Evolutionary conservation across 2,797 vertebrate genomes (phyloP).

Genomic region (Hoplostethus atlanticus): DNA sequence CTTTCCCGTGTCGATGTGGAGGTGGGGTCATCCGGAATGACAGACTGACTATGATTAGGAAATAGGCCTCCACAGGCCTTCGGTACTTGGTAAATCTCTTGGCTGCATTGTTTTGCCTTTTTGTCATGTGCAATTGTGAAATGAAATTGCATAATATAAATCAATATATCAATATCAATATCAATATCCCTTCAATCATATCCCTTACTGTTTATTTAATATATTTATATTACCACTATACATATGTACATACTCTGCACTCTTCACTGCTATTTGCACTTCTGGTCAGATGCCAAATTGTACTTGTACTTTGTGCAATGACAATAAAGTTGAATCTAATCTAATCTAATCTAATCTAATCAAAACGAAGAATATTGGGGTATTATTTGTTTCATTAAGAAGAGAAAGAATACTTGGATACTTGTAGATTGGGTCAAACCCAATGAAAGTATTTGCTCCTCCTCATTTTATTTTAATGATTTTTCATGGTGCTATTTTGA

Average conservation of each 20-base stretch:
- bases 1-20: constrained; percentile 58
- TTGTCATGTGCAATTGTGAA: not conserved
- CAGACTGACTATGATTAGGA: constrained; percentile 68
- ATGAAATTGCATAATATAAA: not conserved
- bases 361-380: too few species aligned
- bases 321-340: too few species aligned
- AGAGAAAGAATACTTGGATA: not conserved
- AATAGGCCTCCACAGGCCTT: constrained; percentile 63
- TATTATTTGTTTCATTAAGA: constrained; percentile 21
- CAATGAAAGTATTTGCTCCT: constrained; percentile 14
- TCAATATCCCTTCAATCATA: too few species aligned
- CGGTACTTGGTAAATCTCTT: constrained; percentile 45
- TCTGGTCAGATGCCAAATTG: too few species aligned
- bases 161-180: not conserved
- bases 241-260: too few species aligned
- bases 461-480: constrained; percentile 24
- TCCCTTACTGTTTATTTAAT: too few species aligned
- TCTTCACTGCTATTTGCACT: too few species aligned
- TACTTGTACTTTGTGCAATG: too few species aligned
- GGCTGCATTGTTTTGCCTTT: not conserved
- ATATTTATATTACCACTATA: too few species aligned
- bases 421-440: not conserved
- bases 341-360: too few species aligned
- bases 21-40: constrained; percentile 70
- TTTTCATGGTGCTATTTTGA: constrained; percentile 34